Evolutionary conservation across 2,888 invertebrate genomes (phyloP).

Genomic region (Brenthis ino): DNA sequence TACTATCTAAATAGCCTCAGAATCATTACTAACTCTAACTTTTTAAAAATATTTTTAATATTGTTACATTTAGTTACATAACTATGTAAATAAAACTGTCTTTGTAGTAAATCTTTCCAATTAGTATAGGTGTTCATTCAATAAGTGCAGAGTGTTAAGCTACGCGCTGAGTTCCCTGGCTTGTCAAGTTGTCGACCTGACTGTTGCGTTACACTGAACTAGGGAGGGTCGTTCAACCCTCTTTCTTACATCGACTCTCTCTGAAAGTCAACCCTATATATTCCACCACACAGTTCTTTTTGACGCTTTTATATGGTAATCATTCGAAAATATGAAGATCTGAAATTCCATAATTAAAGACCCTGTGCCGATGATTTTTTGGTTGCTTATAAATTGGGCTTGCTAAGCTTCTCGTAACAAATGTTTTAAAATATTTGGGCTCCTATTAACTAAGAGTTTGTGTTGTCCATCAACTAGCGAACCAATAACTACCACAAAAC

Average conservation of each 20-base stretch:
- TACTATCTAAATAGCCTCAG: no score
- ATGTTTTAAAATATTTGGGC: conserved; percentile 47
- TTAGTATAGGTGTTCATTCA: conserved; percentile 5
- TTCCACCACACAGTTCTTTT: conserved; percentile 35
- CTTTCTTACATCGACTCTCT: conserved; percentile 15
- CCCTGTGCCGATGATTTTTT: conserved; percentile 16
- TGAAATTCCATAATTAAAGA: conserved; percentile 16
- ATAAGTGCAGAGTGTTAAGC: conserved; percentile 15
- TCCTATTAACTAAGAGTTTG: conserved; percentile 14
- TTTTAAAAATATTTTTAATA: no score
- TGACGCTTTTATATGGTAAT: not conserved
- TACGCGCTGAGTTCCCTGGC: conserved; percentile 18
- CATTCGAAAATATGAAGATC: conserved; percentile 2
- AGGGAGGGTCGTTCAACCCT: conserved; percentile 64
- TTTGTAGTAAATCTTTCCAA: not conserved
- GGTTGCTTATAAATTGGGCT: conserved; percentile 41
- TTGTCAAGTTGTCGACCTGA: conserved; percentile 47
- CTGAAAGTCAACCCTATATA: conserved; percentile 36
- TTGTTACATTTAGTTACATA: no score
- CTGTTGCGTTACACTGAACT: conserved; percentile 55
- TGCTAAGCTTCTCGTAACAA: conserved; percentile 27
- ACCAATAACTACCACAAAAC: not conserved
- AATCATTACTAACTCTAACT: no score
- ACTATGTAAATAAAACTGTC: no score
- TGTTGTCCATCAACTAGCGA: not conserved